Base-by-base conservation (phyloP, 2,888 invertebrate species). In the Idaea straminata region DNA sequence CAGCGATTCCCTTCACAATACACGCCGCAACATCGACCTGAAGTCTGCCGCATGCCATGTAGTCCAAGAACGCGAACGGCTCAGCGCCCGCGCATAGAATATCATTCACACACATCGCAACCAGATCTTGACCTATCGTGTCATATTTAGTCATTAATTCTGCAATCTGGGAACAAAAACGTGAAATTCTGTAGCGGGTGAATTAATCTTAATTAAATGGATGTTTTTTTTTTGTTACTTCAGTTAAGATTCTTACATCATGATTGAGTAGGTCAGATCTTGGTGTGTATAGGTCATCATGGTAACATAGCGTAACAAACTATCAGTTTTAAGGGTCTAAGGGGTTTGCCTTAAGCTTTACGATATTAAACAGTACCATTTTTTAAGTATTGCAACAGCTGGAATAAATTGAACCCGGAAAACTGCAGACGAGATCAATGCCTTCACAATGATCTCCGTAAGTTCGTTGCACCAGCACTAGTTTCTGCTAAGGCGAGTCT, bases 71-170 rank as follows among this genome's bases (percentile, higher is more conserved):
- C 76, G 98, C 99, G 73, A 99, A 94, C 0, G 99, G 99, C 78
- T 98, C 98, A 0, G 99, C 99, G 61, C 99, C 99, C 69, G 98
- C 97, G 74, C 98, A 98, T 62, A 99, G 91, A 63, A 99, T 95
- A 86, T 99, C 99, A 90, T 99, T 99, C 61, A 98, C 99, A 82
- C 99, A 99, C 98, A 99, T 99, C 5, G 99, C 99, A 3, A 99
- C 98, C 47, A 99, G 93, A 88, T 99, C 99, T 76, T 97, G 96
- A 0, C 99, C 99, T 64, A 99, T 95, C 0, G 96, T 96, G 77
- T 96, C 94, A 86, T 98, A 98, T 65, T 96, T 94, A 15, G 95
- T 94, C 81, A 95, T 95, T 67, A 94, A 94, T 81, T 98, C 95
- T 0, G 99, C 98, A 74, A 99, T 95, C 97, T 97, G 83, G 0